A percentile compares a stretch with the other conserved stretches of the same genome.
phyloP scores from a whole-genome alignment of 2,888 invertebrate genomes.

The Noctua pronuba region DNA sequence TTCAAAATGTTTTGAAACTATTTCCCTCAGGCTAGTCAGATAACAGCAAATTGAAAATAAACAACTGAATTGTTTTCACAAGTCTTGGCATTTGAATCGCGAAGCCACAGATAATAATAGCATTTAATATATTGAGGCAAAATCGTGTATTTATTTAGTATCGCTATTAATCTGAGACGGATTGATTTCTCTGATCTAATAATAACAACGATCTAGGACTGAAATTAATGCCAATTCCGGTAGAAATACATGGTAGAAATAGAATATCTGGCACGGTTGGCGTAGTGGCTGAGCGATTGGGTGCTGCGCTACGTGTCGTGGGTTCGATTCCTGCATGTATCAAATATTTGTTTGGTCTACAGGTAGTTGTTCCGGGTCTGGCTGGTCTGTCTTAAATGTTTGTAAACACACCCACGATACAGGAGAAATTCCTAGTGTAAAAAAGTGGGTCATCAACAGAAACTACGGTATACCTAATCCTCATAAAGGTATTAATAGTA shows the following conservation, averaged over 20 bases:
- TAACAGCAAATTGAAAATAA: constrained; percentile 37
- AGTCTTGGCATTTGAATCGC: constrained; percentile 21
- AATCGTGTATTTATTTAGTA: constrained; percentile 40
- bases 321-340: not conserved
- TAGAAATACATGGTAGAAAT: not conserved
- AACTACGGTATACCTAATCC: not conserved
- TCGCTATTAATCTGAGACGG: constrained; percentile 7
- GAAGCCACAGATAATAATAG: not conserved
- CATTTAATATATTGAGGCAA: constrained; percentile 4
- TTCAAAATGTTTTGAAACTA: not conserved
- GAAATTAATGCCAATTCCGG: not conserved
- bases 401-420: too few species aligned
- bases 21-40: not conserved
- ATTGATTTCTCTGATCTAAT: constrained; percentile 40
- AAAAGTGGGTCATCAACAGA: not conserved
- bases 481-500: not conserved
- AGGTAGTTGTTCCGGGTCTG: too few species aligned
- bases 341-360: not conserved
- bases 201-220: constrained; percentile 18
- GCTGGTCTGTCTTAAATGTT: too few species aligned
- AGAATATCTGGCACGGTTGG: not conserved
- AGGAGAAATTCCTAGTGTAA: too few species aligned
- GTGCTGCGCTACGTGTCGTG: not conserved
- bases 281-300: not conserved
- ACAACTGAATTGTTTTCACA: constrained; percentile 27